Evolutionary conservation across 2,888 invertebrate genomes (phyloP).

Genomic region (Endotricha flammealis): DNA sequence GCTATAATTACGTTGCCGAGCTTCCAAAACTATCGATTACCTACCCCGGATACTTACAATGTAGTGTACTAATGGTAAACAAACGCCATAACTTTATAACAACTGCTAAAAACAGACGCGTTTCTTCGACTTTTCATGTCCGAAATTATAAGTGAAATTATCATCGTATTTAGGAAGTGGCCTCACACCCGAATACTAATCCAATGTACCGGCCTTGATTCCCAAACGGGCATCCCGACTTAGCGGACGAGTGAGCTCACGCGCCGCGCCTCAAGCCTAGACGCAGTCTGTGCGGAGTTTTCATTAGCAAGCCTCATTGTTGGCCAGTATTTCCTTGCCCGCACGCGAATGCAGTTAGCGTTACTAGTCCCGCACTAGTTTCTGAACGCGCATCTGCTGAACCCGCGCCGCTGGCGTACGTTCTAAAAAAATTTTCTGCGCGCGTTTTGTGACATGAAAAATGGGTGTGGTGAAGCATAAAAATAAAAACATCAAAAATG

Average conservation of each 20-base stretch:
- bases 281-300: slow-evolving; percentile 33
- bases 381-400: slow-evolving; percentile 63
- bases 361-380: slow-evolving; percentile 72
- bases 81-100: slow-evolving; percentile 9
- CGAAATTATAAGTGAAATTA: slow-evolving; percentile 64
- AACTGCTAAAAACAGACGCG: slow-evolving; percentile 3
- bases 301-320: slow-evolving; percentile 45
- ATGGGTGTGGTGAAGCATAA: slow-evolving; percentile 70
- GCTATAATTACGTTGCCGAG: slow-evolving; percentile 32
- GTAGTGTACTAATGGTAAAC: background rate
- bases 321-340: slow-evolving; percentile 59
- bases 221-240: slow-evolving; percentile 64
- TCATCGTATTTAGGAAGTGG: slow-evolving; percentile 60
- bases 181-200: slow-evolving; percentile 62
- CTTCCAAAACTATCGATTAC: slow-evolving; percentile 46
- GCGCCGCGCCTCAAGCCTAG: slow-evolving; percentile 44
- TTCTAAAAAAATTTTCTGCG: slow-evolving; percentile 26
- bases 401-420: slow-evolving; percentile 42
- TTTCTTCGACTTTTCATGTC: slow-evolving; percentile 22
- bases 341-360: slow-evolving; percentile 68
- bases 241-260: slow-evolving; percentile 64
- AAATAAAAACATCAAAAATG: slow-evolving; percentile 53
- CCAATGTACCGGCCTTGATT: slow-evolving; percentile 68
- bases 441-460: slow-evolving; percentile 38
- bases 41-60: slow-evolving; percentile 27